Percentiles rank a stretch among this genome's conserved stretches.
Evolutionary conservation across 2,888 invertebrate species (phyloP).

Genomic region (Omphaloscelis lunosa): DNA sequence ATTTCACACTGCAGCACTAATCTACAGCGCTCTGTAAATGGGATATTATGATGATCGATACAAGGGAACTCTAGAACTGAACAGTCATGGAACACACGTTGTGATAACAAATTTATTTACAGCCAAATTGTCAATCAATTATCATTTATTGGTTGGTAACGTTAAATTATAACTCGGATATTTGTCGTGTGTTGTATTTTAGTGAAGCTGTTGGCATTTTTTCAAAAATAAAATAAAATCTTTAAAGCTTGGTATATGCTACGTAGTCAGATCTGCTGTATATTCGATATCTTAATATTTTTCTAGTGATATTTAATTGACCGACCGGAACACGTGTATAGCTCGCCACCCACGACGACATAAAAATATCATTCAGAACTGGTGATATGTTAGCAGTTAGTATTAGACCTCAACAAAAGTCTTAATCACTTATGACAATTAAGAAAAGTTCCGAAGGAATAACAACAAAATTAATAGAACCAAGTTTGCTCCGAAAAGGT

Average conservation of each 20-base stretch:
- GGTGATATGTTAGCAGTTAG: constrained; percentile 21
- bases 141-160: constrained; percentile 17
- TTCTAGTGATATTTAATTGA: not conserved
- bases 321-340: not conserved
- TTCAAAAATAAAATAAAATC: not conserved
- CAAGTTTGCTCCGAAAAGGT: not conserved
- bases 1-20: not conserved
- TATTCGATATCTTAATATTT: constrained; percentile 5
- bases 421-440: not conserved
- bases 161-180: not conserved
- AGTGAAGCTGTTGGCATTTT: not conserved
- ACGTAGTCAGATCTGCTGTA: constrained; percentile 20
- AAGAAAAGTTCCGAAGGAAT: not conserved
- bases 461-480: not conserved
- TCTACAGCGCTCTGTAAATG: not conserved
- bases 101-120: constrained; percentile 8
- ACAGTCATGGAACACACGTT: not conserved
- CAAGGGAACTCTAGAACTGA: not conserved
- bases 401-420: constrained; percentile 11
- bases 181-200: not conserved
- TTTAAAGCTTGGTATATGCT: not conserved
- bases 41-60: not conserved
- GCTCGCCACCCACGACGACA: not conserved
- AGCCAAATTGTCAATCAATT: not conserved
- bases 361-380: not conserved